These are phyloP conservation scores for Alaudala cheleensis DNA, from an alignment of 2,113 vertebrate species.

Conservation along the genomic window DNA sequence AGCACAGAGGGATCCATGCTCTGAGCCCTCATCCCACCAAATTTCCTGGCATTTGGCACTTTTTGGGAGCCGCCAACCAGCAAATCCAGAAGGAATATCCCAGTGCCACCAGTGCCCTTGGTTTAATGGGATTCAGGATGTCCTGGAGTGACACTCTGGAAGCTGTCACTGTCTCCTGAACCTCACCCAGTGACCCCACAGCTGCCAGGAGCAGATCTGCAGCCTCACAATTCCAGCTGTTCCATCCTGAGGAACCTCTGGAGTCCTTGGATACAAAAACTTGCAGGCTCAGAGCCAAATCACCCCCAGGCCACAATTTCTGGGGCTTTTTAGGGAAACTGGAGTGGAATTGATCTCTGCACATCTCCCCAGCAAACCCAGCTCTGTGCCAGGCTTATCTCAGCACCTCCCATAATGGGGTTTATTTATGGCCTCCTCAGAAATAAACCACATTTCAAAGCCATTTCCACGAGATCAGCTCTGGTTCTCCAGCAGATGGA, in stretches of 20 bases:
- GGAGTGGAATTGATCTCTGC: background rate
- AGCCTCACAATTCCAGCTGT: background rate
- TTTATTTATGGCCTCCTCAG: constrained; percentile 39
- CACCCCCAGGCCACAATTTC: background rate
- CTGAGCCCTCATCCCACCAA: too few species aligned
- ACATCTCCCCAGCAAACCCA: background rate
- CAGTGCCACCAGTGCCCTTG: too few species aligned
- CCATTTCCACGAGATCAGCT: background rate
- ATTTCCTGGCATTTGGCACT: background rate
- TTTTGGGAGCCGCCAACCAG: background rate
- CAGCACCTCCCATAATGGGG: background rate
- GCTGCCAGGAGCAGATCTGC: background rate
- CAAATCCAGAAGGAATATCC: background rate
- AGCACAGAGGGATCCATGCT: fast-evolving
- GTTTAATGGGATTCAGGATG: background rate
- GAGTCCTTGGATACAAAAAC: background rate
- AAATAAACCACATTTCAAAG: constrained; percentile 4
- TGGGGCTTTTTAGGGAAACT: background rate
- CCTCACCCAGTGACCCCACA: background rate
- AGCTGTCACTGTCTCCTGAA: background rate
- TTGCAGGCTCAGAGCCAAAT: background rate
- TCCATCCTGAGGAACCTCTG: background rate
- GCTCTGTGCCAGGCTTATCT: background rate
- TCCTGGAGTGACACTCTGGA: background rate
- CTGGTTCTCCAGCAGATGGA: background rate